phyloP scores from a whole-genome alignment of 2,888 invertebrate genomes.

The Drosophila melanosoma region DNA sequence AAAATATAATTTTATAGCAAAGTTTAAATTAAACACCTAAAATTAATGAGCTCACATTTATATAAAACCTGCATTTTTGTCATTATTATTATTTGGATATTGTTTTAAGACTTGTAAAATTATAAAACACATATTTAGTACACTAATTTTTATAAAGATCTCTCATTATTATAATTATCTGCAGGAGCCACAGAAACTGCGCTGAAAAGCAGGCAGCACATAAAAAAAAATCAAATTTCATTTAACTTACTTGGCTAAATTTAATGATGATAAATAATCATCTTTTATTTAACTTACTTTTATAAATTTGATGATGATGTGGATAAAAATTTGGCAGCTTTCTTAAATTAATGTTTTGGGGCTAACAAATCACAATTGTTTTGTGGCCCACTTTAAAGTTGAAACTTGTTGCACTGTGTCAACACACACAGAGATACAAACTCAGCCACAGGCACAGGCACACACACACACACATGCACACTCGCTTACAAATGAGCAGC shows the following conservation, averaged over 20 bases:
- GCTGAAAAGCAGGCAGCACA: constrained; percentile 50
- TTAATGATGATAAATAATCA: constrained; percentile 10
- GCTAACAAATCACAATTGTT: constrained; percentile 17
- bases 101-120: background rate
- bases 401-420: constrained; percentile 65
- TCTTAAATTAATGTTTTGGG: constrained; percentile 3
- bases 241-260: background rate
- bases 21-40: no score
- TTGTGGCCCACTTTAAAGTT: constrained; percentile 47
- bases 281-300: constrained; percentile 39
- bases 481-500: constrained; percentile 22
- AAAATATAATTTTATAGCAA: background rate
- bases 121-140: background rate
- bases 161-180: constrained; percentile 18
- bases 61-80: background rate
- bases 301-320: background rate
- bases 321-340: background rate
- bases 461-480: background rate
- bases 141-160: background rate
- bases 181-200: constrained; percentile 29
- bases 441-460: background rate
- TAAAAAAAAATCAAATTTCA: constrained; percentile 25
- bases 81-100: constrained; percentile 31
- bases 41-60: background rate
- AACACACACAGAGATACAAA: background rate